phyloP scores from a whole-genome alignment of 2,888 invertebrate species.

The Pasiphila rectangulata region DNA sequence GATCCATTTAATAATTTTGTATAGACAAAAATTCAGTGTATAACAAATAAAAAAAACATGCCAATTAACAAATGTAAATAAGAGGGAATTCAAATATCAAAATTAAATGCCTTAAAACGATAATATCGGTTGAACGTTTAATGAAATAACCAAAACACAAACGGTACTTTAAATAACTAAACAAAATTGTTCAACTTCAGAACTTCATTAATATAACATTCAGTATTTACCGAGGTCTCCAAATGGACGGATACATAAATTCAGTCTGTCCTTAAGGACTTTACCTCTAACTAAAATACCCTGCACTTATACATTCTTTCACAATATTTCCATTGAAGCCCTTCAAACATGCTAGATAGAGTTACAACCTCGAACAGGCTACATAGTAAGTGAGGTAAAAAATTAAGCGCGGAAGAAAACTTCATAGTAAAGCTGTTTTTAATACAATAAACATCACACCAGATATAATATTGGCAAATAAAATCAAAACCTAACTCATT shows the following conservation, averaged over 20 bases:
- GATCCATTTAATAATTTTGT: too few species aligned
- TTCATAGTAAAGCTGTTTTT: neutral
- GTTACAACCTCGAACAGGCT: neutral
- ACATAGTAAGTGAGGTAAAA: neutral
- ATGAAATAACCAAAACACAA: constrained; percentile 10
- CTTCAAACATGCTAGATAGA: neutral
- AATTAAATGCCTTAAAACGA: constrained; percentile 5
- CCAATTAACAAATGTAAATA: neutral
- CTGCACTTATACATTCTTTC: neutral
- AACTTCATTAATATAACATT: too few species aligned
- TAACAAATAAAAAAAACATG: neutral
- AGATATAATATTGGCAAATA: neutral
- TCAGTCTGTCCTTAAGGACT: constrained; percentile 14
- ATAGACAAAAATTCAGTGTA: too few species aligned
- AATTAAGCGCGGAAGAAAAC: too few species aligned
- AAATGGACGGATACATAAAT: constrained; percentile 35
- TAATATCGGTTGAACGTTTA: constrained; percentile 13
- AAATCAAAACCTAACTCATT: too few species aligned
- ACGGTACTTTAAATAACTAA: constrained; percentile 12
- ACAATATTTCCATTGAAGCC: neutral
- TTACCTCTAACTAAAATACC: neutral
- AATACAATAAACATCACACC: neutral
- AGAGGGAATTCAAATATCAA: constrained; percentile 3
- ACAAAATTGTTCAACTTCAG: too few species aligned
- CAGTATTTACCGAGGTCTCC: constrained; percentile 25